These are phyloP conservation scores for Pungitius pungitius DNA, from an alignment of 2,113 vertebrate genomes.

Conservation along the genomic window DNA sequence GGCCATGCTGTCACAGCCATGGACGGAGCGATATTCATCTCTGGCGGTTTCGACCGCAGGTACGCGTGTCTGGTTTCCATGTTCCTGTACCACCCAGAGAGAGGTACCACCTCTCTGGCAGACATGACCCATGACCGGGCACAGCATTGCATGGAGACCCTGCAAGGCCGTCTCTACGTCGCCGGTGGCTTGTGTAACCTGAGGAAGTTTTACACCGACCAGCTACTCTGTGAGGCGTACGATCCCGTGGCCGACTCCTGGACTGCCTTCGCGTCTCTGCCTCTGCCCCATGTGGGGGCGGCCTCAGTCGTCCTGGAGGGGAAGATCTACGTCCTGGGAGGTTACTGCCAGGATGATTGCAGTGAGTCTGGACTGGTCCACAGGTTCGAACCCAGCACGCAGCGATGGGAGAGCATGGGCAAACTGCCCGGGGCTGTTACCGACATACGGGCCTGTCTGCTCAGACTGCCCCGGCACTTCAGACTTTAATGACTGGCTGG, in stretches of 20 bases:
- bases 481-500: conserved; percentile 47
- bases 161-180: conserved; percentile 69
- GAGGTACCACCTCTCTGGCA: conserved; percentile 68
- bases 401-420: conserved; percentile 78
- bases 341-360: conserved; percentile 80
- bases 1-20: conserved; percentile 66
- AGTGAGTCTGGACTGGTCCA: conserved; percentile 77
- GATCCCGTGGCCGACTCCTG: conserved; percentile 64
- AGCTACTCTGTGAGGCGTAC: conserved; percentile 76
- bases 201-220: conserved; percentile 75
- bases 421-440: conserved; percentile 75
- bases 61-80: conserved; percentile 76
- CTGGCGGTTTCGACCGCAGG: conserved; percentile 78
- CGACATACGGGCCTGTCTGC: conserved; percentile 76
- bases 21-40: conserved; percentile 73
- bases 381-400: conserved; percentile 67
- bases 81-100: conserved; percentile 76
- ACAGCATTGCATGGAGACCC: conserved; percentile 80
- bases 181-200: conserved; percentile 77
- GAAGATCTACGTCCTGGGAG: conserved; percentile 79
- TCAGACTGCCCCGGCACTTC: conserved; percentile 61
- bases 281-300: conserved; percentile 75
- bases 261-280: conserved; percentile 63
- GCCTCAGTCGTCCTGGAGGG: conserved; percentile 77
- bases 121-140: conserved; percentile 77